phyloP scores from a whole-genome alignment of 1,140 invertebrate species.

The Drosophila punjabiensis region DNA sequence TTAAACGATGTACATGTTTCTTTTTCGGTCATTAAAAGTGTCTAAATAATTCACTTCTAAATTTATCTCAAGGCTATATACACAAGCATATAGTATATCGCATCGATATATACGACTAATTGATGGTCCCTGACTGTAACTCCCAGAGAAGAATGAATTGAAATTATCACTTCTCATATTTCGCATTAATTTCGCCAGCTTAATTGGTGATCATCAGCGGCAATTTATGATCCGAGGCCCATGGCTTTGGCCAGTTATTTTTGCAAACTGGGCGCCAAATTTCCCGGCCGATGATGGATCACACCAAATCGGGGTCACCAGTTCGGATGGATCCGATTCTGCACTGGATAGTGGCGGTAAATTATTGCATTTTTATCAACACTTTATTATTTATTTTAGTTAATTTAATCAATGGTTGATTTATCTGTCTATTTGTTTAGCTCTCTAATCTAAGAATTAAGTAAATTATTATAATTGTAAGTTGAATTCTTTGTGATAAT shows the following conservation, averaged over 20 bases:
- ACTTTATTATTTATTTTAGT: not conserved
- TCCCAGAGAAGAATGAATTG: conserved; percentile 16
- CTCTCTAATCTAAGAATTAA: not conserved
- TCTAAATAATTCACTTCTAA: not conserved
- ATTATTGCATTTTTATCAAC: not conserved
- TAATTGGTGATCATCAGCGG: conserved; percentile 67
- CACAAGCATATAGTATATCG: not conserved
- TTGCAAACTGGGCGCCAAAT: conserved; percentile 8
- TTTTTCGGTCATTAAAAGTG: not conserved
- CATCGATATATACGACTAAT: conserved; percentile 47
- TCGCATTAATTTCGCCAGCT: conserved; percentile 62
- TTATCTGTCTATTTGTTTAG: not conserved
- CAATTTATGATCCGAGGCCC: conserved; percentile 54
- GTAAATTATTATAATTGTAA: not conserved
- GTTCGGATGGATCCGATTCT: conserved; percentile 17
- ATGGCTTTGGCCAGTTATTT: not conserved
- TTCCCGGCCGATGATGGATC: conserved; percentile 15
- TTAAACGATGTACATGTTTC: too few species aligned
- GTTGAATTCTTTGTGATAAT: not conserved
- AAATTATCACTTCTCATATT: conserved; percentile 37
- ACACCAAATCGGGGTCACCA: conserved; percentile 17
- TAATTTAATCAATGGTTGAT: too few species aligned
- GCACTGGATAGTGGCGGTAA: conserved; percentile 1
- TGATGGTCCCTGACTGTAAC: conserved; percentile 33
- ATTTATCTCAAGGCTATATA: not conserved